Evolutionary conservation across 2,113 vertebrate genomes (phyloP).

Genomic region (Isurus oxyrinchus): DNA sequence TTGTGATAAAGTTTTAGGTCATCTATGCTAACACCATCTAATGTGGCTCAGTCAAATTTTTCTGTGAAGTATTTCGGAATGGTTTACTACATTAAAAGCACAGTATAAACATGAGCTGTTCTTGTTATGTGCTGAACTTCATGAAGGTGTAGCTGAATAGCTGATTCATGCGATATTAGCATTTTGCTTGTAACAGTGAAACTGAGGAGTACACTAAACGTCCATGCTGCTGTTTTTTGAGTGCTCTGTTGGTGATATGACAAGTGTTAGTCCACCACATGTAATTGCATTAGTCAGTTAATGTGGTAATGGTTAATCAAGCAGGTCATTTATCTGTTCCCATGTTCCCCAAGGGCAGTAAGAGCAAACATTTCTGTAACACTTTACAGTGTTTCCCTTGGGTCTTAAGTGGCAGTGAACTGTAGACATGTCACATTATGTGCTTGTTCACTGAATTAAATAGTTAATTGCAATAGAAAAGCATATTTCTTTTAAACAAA

Average conservation of each 20-base stretch:
- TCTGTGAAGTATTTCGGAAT: not conserved
- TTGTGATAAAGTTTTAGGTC: not conserved
- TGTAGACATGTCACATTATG: not conserved
- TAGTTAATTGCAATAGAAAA: constrained; percentile 17
- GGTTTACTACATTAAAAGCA: not conserved
- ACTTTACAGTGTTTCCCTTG: not conserved
- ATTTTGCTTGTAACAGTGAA: not conserved
- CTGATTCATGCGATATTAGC: not conserved
- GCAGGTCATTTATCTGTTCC: constrained; percentile 1
- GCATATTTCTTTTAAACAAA: not conserved
- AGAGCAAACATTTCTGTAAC: constrained; percentile 15
- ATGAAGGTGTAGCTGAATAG: not conserved
- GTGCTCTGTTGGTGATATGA: not conserved
- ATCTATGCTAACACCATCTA: not conserved
- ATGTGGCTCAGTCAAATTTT: not conserved
- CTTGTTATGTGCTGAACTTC: not conserved
- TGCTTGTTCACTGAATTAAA: constrained; percentile 13
- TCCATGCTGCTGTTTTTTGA: not conserved
- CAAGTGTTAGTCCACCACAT: not conserved
- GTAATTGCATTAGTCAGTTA: not conserved
- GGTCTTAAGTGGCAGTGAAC: not conserved
- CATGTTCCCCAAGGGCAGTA: constrained; percentile 10
- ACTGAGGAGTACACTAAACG: no score
- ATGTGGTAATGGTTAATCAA: not conserved
- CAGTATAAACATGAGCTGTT: not conserved